Conservation (phyloP, 2,888 invertebrate species). For the Monopis laevigella region DNA sequence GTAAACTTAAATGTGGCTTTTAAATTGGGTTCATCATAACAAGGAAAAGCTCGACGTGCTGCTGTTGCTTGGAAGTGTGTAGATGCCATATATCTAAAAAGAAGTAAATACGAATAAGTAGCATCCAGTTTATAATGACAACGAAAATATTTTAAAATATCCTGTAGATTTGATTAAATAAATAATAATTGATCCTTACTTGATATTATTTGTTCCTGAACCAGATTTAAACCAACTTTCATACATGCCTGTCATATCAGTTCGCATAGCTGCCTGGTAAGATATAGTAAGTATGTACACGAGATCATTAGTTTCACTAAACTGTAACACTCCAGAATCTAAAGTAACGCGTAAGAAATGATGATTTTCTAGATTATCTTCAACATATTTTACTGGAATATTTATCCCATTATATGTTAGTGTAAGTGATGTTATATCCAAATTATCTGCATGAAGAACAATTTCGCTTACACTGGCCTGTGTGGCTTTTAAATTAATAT, state of each 20-base stretch:
- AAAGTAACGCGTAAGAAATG: conserved; percentile 31
- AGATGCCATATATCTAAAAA: conserved; percentile 66
- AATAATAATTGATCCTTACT: neutral
- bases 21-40: conserved; percentile 85
- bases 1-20: conserved; percentile 79
- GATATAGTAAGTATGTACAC: conserved; percentile 32
- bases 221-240: conserved; percentile 44
- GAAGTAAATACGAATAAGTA: neutral
- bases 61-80: conserved; percentile 77
- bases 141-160: neutral
- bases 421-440: conserved; percentile 35
- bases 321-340: conserved; percentile 24
- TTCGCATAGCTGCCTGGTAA: conserved; percentile 36
- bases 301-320: conserved; percentile 21
- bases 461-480: conserved; percentile 34
- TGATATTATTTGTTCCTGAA: conserved; percentile 16
- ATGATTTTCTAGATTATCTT: neutral
- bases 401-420: conserved; percentile 33
- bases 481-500: conserved; percentile 38
- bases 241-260: conserved; percentile 55
- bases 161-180: neutral
- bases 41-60: conserved; percentile 78
- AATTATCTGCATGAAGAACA: conserved; percentile 37
- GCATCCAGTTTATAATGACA: neutral
- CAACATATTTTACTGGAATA: conserved; percentile 18